Conservation (phyloP, 1,140 invertebrate genomes). For the Dreissena rostriformis region DNA sequence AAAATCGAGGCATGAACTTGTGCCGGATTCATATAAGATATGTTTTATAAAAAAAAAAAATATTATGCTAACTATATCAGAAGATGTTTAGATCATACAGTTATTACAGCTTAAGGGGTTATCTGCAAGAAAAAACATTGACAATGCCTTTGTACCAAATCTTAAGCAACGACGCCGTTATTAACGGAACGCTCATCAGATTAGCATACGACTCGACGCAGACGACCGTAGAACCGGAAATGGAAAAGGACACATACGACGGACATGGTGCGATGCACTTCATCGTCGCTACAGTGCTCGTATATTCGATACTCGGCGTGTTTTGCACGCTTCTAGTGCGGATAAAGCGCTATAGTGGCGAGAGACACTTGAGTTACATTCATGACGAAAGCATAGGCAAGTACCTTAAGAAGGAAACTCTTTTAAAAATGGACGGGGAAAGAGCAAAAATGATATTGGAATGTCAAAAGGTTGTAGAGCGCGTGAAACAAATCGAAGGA, state of each 20-base stretch:
- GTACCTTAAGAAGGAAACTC: constrained; percentile 43
- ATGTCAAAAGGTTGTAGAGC: neutral
- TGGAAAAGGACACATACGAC: constrained; percentile 2
- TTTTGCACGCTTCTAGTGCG: constrained; percentile 38
- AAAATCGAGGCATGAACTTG: too few species aligned
- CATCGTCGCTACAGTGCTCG: constrained; percentile 34
- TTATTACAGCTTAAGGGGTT: too few species aligned
- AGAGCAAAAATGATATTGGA: constrained; percentile 19
- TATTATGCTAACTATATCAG: too few species aligned
- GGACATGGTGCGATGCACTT: constrained; percentile 41
- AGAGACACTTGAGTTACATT: constrained; percentile 4
- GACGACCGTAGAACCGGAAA: neutral
- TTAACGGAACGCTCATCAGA: constrained; percentile 33
- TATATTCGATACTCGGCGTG: constrained; percentile 38
- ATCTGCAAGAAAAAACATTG: too few species aligned
- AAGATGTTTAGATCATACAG: too few species aligned
- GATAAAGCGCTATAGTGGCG: constrained; percentile 10
- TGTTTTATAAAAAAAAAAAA: too few species aligned
- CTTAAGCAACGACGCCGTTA: neutral
- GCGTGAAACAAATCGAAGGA: constrained; percentile 32
- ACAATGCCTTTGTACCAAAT: too few species aligned
- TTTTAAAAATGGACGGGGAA: constrained; percentile 19
- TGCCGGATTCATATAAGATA: too few species aligned
- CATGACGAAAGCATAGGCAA: constrained; percentile 33
- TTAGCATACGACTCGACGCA: neutral